Evolutionary conservation across 1,140 invertebrate species (phyloP).

Genomic region (Camponotus vicinus): DNA sequence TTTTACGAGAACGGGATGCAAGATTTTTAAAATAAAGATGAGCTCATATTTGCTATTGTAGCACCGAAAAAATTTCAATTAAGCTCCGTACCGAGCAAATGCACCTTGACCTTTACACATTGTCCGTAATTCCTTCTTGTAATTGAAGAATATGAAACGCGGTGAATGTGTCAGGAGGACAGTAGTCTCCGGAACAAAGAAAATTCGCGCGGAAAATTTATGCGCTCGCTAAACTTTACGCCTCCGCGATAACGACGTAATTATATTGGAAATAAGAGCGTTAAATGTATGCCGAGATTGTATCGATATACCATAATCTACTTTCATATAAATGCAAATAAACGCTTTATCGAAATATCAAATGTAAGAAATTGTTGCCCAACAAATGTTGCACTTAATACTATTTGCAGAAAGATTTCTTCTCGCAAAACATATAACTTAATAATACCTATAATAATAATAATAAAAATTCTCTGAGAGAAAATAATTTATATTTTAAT

Average conservation of each 20-base stretch:
- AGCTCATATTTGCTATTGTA: not conserved
- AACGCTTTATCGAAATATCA: not conserved
- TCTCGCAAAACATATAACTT: too few species aligned
- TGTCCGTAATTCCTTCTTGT: constrained; percentile 35
- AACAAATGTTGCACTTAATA: not conserved
- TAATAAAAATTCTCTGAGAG: too few species aligned
- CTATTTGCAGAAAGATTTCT: too few species aligned
- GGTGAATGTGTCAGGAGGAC: constrained; percentile 38
- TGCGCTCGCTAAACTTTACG: constrained; percentile 3
- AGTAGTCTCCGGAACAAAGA: constrained; percentile 32
- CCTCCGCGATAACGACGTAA: constrained; percentile 4
- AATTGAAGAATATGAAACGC: constrained; percentile 51
- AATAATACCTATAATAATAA: too few species aligned
- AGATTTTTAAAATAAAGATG: constrained; percentile 44
- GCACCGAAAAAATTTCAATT: not conserved
- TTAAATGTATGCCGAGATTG: not conserved
- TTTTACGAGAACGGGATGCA: not conserved
- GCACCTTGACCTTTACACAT: constrained; percentile 5
- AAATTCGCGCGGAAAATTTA: constrained; percentile 49
- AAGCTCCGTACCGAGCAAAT: not conserved
- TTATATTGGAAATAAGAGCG: constrained; percentile 42
- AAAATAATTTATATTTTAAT: too few species aligned
- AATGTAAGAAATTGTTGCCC: not conserved
- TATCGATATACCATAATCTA: not conserved
- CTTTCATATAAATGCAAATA: not conserved